Conservation (phyloP, 53 echinoderm and acorn worm species). For the Echinometra lucunter region DNA sequence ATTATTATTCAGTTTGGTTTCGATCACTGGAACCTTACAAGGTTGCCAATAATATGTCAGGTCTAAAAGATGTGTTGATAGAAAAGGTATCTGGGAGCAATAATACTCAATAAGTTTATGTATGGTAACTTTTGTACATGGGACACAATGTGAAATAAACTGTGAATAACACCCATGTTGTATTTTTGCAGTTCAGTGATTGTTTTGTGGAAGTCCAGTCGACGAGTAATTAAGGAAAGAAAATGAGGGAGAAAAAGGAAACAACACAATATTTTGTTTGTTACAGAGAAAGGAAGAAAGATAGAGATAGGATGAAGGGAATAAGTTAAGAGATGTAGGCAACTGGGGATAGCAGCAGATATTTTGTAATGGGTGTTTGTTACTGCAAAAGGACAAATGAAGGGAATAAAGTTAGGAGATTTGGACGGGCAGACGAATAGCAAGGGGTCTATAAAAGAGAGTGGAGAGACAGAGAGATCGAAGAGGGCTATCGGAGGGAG, state of each 20-base stretch:
- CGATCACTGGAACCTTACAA: not conserved
- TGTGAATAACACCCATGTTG: not conserved
- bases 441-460: too few species aligned
- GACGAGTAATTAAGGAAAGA: not conserved
- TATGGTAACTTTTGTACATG: not conserved
- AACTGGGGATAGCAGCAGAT: not conserved
- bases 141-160: conserved; percentile 19
- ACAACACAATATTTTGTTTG: not conserved
- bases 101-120: conserved; percentile 45
- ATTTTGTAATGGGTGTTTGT: not conserved
- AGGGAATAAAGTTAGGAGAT: too few species aligned
- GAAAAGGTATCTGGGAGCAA: not conserved
- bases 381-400: too few species aligned
- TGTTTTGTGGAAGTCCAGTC: not conserved
- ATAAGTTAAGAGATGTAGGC: not conserved
- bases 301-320: not conserved
- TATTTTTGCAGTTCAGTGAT: not conserved
- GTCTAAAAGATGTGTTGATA: not conserved
- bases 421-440: not conserved
- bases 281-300: not conserved
- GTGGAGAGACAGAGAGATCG: not conserved
- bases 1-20: not conserved
- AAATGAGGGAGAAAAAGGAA: not conserved
- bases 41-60: not conserved
- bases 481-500: not conserved